A percentile compares a stretch with the other conserved stretches of the same genome.
Evolutionary conservation across 2,113 vertebrate species (phyloP).

Genomic region (Hydrolagus affinis): DNA sequence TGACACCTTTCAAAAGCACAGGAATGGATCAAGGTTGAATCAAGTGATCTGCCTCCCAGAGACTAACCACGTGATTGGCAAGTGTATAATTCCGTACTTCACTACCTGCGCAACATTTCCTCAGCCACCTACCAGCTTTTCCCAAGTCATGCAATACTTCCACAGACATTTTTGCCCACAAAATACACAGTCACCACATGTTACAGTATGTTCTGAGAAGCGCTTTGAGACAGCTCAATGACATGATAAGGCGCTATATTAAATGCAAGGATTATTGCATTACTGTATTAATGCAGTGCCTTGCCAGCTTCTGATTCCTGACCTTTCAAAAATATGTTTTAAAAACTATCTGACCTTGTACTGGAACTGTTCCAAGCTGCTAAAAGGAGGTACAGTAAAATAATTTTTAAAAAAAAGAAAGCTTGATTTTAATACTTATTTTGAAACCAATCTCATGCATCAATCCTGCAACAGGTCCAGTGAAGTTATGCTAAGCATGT

Average conservation of each 20-base stretch:
- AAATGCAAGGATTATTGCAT: neutral
- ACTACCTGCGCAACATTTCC: neutral
- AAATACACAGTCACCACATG: too few species aligned
- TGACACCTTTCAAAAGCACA: constrained; percentile 37
- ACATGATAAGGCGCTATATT: too few species aligned
- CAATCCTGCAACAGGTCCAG: too few species aligned
- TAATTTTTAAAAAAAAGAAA: too few species aligned
- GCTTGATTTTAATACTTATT: too few species aligned
- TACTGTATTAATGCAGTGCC: neutral
- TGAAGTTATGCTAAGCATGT: too few species aligned
- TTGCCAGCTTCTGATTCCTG: neutral
- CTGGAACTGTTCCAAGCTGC: neutral
- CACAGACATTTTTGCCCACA: neutral
- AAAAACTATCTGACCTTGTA: neutral
- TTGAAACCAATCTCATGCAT: too few species aligned
- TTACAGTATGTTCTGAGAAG: too few species aligned
- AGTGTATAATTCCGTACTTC: neutral
- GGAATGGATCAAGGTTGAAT: constrained; percentile 35
- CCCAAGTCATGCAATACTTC: neutral
- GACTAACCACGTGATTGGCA: constrained; percentile 41
- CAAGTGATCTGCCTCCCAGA: constrained; percentile 39
- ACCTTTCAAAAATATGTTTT: neutral
- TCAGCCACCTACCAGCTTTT: neutral
- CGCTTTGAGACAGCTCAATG: too few species aligned
- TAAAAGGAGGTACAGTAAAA: too few species aligned